Evolutionary conservation across 2,888 invertebrate genomes (phyloP).

Genomic region (Portevinia maculata): DNA sequence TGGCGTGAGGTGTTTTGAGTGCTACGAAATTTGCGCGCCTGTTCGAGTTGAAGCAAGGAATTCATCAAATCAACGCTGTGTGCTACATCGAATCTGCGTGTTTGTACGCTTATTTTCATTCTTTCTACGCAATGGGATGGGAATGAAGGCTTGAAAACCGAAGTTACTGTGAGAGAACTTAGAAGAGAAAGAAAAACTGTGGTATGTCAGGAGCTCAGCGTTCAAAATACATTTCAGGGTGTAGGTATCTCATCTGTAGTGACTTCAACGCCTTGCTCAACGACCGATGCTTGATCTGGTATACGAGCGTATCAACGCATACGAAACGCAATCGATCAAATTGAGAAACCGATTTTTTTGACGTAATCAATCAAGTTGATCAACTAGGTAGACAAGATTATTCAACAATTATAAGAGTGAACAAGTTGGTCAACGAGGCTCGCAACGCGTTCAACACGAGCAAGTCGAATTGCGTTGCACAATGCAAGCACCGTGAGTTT

Average conservation of each 20-base stretch:
- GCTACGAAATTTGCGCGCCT: background rate
- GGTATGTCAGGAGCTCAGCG: too few species aligned
- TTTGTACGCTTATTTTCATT: too few species aligned
- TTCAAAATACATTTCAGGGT: background rate
- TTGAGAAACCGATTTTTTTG: background rate
- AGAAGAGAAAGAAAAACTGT: too few species aligned
- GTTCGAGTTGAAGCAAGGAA: background rate
- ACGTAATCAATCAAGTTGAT: background rate
- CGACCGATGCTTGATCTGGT: background rate
- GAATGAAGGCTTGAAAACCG: too few species aligned
- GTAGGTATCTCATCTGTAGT: background rate
- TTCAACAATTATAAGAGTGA: too few species aligned
- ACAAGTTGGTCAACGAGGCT: too few species aligned
- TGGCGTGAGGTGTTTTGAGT: background rate
- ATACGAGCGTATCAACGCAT: background rate
- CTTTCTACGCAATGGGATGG: too few species aligned
- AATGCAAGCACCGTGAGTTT: too few species aligned
- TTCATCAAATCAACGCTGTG: background rate
- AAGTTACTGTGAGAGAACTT: too few species aligned
- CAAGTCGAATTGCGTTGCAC: background rate
- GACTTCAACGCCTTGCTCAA: background rate
- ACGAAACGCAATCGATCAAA: background rate
- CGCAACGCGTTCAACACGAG: background rate
- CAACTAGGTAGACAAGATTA: too few species aligned
- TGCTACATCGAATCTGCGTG: background rate